Evolutionary conservation across 1,140 invertebrate genomes (phyloP).

Genomic region (Pectinophora gossypiella): DNA sequence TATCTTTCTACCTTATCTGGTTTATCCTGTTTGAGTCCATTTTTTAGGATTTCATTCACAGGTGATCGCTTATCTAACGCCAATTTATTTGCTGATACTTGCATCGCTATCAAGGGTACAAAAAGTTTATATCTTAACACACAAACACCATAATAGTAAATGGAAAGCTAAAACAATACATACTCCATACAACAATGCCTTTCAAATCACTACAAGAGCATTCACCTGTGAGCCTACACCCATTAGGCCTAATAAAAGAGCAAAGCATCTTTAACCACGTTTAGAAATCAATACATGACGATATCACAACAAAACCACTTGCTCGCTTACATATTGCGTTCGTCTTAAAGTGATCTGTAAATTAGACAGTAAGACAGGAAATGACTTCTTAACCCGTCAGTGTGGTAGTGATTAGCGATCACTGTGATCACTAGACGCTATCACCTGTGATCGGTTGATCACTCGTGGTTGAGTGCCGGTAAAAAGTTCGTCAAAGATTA

Average conservation of each 20-base stretch:
- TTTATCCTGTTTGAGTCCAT: too few species aligned
- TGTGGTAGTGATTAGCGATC: conserved; percentile 59
- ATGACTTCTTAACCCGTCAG: conserved; percentile 69
- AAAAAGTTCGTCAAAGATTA: conserved; percentile 49
- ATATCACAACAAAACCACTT: conserved; percentile 3
- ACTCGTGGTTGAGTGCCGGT: conserved; percentile 40
- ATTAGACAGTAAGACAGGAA: conserved; percentile 70
- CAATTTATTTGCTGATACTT: too few species aligned
- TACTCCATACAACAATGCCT: too few species aligned
- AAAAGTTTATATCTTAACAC: too few species aligned
- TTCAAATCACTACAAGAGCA: not conserved
- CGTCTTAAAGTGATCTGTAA: conserved; percentile 56
- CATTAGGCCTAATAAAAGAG: not conserved
- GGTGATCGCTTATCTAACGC: too few species aligned
- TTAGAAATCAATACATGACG: conserved; percentile 1
- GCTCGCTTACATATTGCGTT: not conserved
- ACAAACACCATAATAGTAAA: too few species aligned
- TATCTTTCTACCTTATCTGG: too few species aligned
- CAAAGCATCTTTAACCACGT: not conserved
- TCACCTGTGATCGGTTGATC: conserved; percentile 33
- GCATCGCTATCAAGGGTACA: too few species aligned
- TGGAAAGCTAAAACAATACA: too few species aligned
- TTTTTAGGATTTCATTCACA: too few species aligned
- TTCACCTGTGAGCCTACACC: not conserved
- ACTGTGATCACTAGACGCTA: conserved; percentile 35